Conservation (phyloP, 1,140 invertebrate species). For the Polypedilum pembai region DNA sequence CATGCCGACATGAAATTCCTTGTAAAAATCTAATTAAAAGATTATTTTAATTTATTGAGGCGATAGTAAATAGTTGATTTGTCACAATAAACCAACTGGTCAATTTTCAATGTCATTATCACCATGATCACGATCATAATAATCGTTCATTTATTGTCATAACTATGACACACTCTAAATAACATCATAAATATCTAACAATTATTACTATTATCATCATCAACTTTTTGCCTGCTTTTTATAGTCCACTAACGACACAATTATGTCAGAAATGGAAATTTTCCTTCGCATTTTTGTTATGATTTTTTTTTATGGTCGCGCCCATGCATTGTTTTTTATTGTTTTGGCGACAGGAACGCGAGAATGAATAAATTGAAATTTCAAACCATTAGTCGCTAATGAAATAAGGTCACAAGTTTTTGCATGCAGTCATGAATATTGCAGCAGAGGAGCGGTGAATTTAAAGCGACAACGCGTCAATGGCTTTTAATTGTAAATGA, state of each 20-base stretch:
- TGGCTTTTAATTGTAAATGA: constrained; percentile 14
- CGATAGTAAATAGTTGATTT: too few species aligned
- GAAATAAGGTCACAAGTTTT: background rate
- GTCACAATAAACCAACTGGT: too few species aligned
- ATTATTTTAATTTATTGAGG: too few species aligned
- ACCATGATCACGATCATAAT: too few species aligned
- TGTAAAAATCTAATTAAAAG: too few species aligned
- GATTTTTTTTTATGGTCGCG: constrained; percentile 9
- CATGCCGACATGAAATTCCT: too few species aligned
- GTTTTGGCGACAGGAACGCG: constrained; percentile 16
- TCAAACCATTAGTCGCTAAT: background rate
- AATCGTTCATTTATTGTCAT: too few species aligned
- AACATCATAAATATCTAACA: background rate
- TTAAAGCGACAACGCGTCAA: background rate
- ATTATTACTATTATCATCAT: constrained; percentile 7
- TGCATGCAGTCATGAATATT: background rate
- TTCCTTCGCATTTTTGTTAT: background rate
- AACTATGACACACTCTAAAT: constrained; percentile 17
- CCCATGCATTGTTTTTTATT: background rate
- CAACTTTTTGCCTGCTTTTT: background rate
- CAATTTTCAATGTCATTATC: too few species aligned
- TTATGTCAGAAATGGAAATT: background rate
- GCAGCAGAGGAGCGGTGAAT: background rate
- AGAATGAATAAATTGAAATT: too few species aligned
- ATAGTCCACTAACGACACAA: background rate